Evolutionary conservation across 2,888 invertebrate species (phyloP), one percentile per base, ranked within the genome.

Genomic region (Stictocephala bisonia): DNA sequence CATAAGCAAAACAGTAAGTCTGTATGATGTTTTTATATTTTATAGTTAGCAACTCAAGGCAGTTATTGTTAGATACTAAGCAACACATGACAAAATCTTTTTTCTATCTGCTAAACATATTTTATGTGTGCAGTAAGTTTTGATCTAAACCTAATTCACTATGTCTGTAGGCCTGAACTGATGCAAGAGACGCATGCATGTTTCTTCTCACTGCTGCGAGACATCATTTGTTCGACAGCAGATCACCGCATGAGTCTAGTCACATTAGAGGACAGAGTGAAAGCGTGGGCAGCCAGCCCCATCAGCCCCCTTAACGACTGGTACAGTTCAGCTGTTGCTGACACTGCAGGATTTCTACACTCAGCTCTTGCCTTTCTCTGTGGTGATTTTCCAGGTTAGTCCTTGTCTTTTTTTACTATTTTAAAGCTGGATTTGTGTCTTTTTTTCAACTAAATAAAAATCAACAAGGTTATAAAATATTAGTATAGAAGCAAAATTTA

Each of bases 141-240:
- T n/a, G n/a, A n/a, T n/a, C n/a, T n/a, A n/a, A n/a, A n/a, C n/a
- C n/a, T n/a, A n/a, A n/a, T n/a, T n/a, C n/a, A n/a, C n/a, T n/a
- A n/a, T n/a, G n/a, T n/a, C 71, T 77, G 79, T 50, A 82, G 86
- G 4, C 87, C 88, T 20, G 86, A 88, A 64, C 83, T 93, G 40
- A 92, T 92, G 83, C 93, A 94, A 83, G 93, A 93, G 60, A 93
- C 93, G 0, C 94, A 94, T 79, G 89, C 91, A 0, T 93, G 92
- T 83, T 97, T 95, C 86, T 90, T 97, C 83, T 94, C 95, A 0
- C 84, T 97, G 48, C 88, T 97, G 27, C 88, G 97, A 3, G 96
- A 96, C 80, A 88, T 97, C 73, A 94, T 97, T 80, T 93, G 93
- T 68, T 93, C 94, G 0, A 90, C 93, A 3, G 89, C 90, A 0